Evolutionary conservation across 2,888 invertebrate species (phyloP).

Genomic region (Isoperla grammatica): DNA sequence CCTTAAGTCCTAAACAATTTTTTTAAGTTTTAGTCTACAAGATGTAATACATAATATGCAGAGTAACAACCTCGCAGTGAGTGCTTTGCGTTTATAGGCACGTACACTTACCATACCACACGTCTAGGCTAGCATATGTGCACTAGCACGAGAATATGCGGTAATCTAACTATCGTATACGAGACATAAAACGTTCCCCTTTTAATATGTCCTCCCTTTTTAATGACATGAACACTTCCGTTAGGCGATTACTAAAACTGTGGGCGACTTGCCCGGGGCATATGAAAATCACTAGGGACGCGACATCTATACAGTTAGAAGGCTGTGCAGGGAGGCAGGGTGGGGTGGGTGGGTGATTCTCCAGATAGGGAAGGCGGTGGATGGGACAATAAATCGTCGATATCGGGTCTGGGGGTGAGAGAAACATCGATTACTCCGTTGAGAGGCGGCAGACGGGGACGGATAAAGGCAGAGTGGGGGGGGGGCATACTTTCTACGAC

Average conservation of each 20-base stretch:
- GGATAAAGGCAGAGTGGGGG: conserved; percentile 12
- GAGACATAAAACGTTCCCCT: too few relatives aligned
- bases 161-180: too few relatives aligned
- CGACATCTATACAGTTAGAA: not conserved
- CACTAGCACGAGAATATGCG: too few relatives aligned
- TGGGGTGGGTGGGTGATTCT: conserved; percentile 22
- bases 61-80: too few relatives aligned
- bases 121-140: too few relatives aligned
- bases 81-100: too few relatives aligned
- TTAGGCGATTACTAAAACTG: conserved; percentile 6
- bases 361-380: conserved; percentile 20
- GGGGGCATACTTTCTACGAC: not conserved
- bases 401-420: conserved; percentile 18
- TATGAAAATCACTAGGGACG: conserved; percentile 14
- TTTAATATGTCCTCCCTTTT: too few relatives aligned
- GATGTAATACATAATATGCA: too few relatives aligned
- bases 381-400: conserved; percentile 24
- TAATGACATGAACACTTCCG: conserved; percentile 11
- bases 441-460: conserved; percentile 24
- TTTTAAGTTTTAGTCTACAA: too few relatives aligned
- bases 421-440: conserved; percentile 28
- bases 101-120: too few relatives aligned
- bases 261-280: not conserved
- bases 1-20: too few relatives aligned
- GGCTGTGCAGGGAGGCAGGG: conserved; percentile 16